Base-by-base conservation (phyloP, 2,113 vertebrate species). In the Sphyrna mokarran region DNA sequence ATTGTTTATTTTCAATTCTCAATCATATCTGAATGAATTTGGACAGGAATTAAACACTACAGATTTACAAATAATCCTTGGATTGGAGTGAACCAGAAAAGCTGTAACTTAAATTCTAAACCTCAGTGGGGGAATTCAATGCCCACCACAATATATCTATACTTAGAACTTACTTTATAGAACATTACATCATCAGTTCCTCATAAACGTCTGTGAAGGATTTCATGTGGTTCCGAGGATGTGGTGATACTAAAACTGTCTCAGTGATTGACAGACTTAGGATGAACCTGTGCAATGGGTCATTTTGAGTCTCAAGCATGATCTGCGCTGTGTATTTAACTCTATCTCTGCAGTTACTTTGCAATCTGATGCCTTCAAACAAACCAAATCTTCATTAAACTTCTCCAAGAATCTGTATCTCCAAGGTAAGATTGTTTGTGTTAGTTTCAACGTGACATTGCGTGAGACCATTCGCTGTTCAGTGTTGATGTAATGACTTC, bases 221-320 rank as follows among this genome's bases (percentile, higher is more conserved):
- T 16, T 83, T 61, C 54, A 61, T 61, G 87, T 97, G 95, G 20
- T 95, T 97, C 68, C 96, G 94, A 13, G 13, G 96, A 95, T 95
- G 96, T 96, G 63, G 96, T 87, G n/a, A 40, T 70, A 5, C 95
- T 94, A 96, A 96, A 96, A 96, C 54, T 76, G 80, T 95, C 96
- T 96, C 96, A 96, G 69, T 97, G 97, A 97, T 6, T 96, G 96
- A 97, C 96, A 96, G 85, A 87, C 94, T 10, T 0, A 70, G 69
- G 93, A 68, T 96, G 96, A 97, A 96, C 86, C 54, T 95, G 18
- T 94, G 40, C 95, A 54, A 9, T 83, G 96, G 96, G 96, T 33
- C 94, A 63, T 0, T 0, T 58, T 68, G 2, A 0, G 93, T 68
- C 90, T 90, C 78, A 4, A 40, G 13, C 0, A 0, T 3, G 69